Evolutionary conservation across 2,888 invertebrate species (phyloP).

Genomic region (Biston stratarius): DNA sequence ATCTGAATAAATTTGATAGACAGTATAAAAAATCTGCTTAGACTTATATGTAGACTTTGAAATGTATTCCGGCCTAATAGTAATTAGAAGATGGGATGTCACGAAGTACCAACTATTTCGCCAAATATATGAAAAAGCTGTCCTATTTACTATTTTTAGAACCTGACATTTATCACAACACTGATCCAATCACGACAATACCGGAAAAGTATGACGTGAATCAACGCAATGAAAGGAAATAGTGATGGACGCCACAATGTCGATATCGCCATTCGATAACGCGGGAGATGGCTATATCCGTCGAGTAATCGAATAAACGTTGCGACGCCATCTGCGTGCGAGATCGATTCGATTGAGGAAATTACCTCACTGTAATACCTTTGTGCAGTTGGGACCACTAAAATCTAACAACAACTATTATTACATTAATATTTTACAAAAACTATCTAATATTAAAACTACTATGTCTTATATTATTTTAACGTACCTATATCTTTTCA

Average conservation of each 20-base stretch:
- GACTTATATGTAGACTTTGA: too few relatives aligned
- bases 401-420: conserved; percentile 1
- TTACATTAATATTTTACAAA: neutral
- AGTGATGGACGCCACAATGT: conserved; percentile 35
- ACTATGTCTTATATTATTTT: neutral
- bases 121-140: too few relatives aligned
- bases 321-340: conserved; percentile 27
- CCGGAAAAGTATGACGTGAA: conserved; percentile 13
- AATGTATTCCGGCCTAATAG: too few relatives aligned
- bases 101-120: too few relatives aligned
- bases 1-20: too few relatives aligned
- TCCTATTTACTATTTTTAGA: too few relatives aligned
- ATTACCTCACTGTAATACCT: conserved; percentile 31
- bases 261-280: conserved; percentile 34
- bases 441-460: too few relatives aligned
- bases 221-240: conserved; percentile 26
- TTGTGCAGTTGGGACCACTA: conserved; percentile 21
- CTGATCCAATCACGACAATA: conserved; percentile 13
- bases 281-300: conserved; percentile 36
- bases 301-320: conserved; percentile 31
- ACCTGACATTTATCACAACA: neutral
- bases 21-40: too few relatives aligned
- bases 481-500: neutral
- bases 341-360: conserved; percentile 33
- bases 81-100: too few relatives aligned